Evolutionary conservation across 2,888 invertebrate species (phyloP).

Genomic region (Lissocephala sabroskyi): DNA sequence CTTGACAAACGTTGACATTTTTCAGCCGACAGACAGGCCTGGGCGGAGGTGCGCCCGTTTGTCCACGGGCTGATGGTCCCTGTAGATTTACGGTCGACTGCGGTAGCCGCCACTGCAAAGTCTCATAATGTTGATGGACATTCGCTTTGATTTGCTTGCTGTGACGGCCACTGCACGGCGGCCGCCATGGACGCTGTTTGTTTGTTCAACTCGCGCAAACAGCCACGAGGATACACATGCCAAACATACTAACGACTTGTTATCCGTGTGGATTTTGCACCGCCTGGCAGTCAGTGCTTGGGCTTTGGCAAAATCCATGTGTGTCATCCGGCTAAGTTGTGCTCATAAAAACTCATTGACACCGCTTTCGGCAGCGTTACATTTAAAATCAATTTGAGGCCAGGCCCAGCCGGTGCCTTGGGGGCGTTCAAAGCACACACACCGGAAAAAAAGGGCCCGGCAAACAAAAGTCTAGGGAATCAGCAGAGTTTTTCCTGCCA

Average conservation of each 20-base stretch:
- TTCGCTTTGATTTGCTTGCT: conserved; percentile 54
- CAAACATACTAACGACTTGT: conserved; percentile 53
- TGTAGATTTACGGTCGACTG: conserved; percentile 25
- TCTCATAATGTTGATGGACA: conserved; percentile 63
- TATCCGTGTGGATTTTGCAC: conserved; percentile 23
- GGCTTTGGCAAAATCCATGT: conserved; percentile 11
- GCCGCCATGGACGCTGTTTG: conserved; percentile 15
- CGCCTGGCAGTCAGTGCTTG: conserved; percentile 19
- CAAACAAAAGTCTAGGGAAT: conserved; percentile 1
- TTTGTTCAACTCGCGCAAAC: conserved; percentile 4
- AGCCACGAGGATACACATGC: not conserved
- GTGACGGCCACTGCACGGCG: conserved; percentile 10
- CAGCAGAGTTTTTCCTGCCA: conserved; percentile 3
- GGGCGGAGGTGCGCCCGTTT: not conserved
- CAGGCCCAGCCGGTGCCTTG: not conserved
- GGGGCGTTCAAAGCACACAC: too few relatives aligned
- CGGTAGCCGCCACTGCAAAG: conserved; percentile 21
- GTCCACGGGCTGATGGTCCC: conserved; percentile 1
- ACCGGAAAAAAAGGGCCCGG: not conserved
- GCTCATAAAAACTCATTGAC: conserved; percentile 34
- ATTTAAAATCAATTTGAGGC: conserved; percentile 55
- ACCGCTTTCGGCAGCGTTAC: conserved; percentile 39
- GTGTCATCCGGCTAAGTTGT: conserved; percentile 10
- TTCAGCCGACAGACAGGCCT: not conserved
- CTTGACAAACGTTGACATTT: not conserved